Conservation (phyloP, 2,888 invertebrate species). For the Lamellibrachia columna region DNA sequence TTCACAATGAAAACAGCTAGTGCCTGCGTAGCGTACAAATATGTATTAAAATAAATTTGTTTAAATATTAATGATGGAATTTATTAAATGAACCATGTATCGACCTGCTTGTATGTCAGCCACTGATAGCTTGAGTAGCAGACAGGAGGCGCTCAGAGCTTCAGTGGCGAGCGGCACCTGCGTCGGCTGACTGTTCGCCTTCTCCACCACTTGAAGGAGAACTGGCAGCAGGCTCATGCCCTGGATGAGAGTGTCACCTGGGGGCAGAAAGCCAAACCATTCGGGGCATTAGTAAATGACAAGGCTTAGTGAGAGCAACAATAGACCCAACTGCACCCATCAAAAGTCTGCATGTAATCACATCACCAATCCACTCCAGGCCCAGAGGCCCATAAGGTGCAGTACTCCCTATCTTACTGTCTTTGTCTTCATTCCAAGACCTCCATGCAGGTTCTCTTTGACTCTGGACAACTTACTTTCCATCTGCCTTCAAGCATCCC, state of each 20-base stretch:
- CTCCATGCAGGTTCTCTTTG: no score
- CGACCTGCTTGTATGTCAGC: conserved; percentile 63
- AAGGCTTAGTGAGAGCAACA: background rate
- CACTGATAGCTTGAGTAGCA: conserved; percentile 74
- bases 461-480: no score
- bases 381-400: no score
- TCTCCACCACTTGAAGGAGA: conserved; percentile 78
- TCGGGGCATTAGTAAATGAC: background rate
- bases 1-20: no score
- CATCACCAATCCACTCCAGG: background rate
- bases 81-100: background rate
- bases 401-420: no score
- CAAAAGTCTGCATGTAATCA: background rate
- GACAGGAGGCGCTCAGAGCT: conserved; percentile 76
- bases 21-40: no score
- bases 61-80: no score
- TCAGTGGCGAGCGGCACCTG: conserved; percentile 75
- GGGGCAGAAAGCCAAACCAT: background rate
- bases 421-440: no score
- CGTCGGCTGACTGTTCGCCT: conserved; percentile 78
- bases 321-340: background rate
- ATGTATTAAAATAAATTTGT: no score
- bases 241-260: conserved; percentile 59
- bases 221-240: conserved; percentile 70
- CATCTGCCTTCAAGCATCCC: no score